Percentiles rank a stretch among this genome's conserved stretches.
phyloP scores from a whole-genome alignment of 2,113 vertebrate species.

The Raja brachyura region DNA sequence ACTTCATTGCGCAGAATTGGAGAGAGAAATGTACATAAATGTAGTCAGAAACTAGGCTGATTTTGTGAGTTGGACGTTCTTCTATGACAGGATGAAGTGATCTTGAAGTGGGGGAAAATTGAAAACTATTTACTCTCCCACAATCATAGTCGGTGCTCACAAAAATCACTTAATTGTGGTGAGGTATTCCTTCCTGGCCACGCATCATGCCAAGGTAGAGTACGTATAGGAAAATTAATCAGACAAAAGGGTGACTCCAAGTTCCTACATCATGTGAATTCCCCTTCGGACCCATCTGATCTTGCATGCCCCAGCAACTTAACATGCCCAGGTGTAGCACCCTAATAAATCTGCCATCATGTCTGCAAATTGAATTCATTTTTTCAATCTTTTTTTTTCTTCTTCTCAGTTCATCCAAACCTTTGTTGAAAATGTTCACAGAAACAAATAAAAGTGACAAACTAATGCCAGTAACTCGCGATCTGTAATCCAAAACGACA shows the following conservation, averaged over 20 bases:
- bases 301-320: not conserved
- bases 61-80: not conserved
- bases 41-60: not conserved
- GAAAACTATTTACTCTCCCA: not conserved
- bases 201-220: not conserved
- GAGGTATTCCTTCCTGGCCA: not conserved
- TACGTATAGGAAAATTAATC: not conserved
- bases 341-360: not conserved
- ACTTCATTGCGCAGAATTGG: not conserved
- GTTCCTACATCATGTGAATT: not conserved
- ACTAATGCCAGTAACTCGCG: not conserved
- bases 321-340: not conserved
- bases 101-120: not conserved
- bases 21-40: not conserved
- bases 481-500: not conserved
- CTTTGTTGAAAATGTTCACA: not conserved
- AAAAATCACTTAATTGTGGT: not conserved
- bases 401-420: not conserved
- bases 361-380: conserved; percentile 1
- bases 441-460: not conserved
- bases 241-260: not conserved
- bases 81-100: not conserved
- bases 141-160: not conserved
- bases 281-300: not conserved
- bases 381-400: not conserved